These are phyloP conservation scores for Ephestia elutella DNA, from an alignment of 1,140 invertebrate species.

Conservation along the genomic window DNA sequence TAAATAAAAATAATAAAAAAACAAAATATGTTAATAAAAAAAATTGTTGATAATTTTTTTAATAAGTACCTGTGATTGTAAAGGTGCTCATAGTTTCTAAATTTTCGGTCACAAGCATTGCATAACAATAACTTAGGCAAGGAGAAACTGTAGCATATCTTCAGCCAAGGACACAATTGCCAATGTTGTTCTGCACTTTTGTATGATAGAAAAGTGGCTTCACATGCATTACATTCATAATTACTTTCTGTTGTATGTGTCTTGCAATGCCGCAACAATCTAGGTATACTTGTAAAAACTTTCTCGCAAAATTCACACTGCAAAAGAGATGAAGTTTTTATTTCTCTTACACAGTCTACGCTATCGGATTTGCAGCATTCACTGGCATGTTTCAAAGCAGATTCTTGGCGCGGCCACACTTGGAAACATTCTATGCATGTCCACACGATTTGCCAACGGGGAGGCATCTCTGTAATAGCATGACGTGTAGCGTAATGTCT, in stretches of 20 bases:
- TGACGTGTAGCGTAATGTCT: constrained; percentile 53
- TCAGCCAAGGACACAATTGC: constrained; percentile 53
- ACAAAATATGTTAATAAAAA: neutral
- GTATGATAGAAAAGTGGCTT: constrained; percentile 51
- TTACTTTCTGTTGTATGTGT: constrained; percentile 51
- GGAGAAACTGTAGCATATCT: constrained; percentile 54
- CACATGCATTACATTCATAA: constrained; percentile 62
- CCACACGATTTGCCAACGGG: constrained; percentile 65
- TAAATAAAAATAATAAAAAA: neutral
- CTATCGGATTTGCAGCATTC: constrained; percentile 44
- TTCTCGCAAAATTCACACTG: constrained; percentile 70
- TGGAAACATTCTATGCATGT: constrained; percentile 66
- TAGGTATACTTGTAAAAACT: constrained; percentile 62
- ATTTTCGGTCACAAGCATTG: constrained; percentile 67
- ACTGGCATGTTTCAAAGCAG: constrained; percentile 46
- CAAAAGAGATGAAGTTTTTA: constrained; percentile 53
- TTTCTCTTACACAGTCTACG: constrained; percentile 43
- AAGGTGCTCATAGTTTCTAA: constrained; percentile 62
- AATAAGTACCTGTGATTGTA: constrained; percentile 59
- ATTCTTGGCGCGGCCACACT: constrained; percentile 59
- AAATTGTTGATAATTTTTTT: neutral
- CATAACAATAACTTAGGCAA: constrained; percentile 61
- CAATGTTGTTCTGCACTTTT: constrained; percentile 61
- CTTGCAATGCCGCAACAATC: constrained; percentile 55
- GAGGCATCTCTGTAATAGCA: constrained; percentile 37